These are phyloP conservation scores for Astyanax mexicanus DNA, from an alignment of 2,797 vertebrate genomes.

Conservation along the genomic window DNA sequence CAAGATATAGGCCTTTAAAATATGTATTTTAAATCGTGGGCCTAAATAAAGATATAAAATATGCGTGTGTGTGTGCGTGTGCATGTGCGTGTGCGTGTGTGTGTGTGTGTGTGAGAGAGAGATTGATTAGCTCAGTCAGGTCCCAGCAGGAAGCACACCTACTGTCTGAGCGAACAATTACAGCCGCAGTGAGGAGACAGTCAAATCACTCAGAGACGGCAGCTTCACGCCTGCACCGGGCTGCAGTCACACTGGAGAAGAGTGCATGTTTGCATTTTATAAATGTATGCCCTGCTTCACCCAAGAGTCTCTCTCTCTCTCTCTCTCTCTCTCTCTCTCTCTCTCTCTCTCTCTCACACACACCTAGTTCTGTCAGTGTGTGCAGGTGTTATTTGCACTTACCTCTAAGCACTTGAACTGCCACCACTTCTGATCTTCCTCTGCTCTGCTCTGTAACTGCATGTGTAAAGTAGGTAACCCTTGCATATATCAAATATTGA, in stretches of 20 bases:
- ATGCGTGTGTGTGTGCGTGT: no score
- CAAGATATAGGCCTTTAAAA: no score
- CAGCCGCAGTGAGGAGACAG: slow-evolving; percentile 37
- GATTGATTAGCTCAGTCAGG: not conserved
- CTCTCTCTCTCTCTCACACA: not conserved
- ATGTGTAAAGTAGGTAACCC: slow-evolving; percentile 8
- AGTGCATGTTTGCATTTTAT: not conserved
- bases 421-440: not conserved
- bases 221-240: slow-evolving; percentile 38
- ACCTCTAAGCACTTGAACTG: not conserved
- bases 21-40: no score
- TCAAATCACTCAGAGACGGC: slow-evolving; percentile 33
- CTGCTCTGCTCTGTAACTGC: not conserved
- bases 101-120: no score
- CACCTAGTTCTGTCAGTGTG: no score
- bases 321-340: not conserved
- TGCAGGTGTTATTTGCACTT: slow-evolving; percentile 19
- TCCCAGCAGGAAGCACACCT: slow-evolving; percentile 50
- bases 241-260: slow-evolving; percentile 18
- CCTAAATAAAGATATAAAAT: no score
- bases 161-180: slow-evolving; percentile 54
- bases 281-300: slow-evolving; percentile 9
- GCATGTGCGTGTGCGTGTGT: no score
- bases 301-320: not conserved
- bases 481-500: not conserved